Evolutionary conservation across 2,888 invertebrate species (phyloP).

Genomic region (Halictus ligatus): DNA sequence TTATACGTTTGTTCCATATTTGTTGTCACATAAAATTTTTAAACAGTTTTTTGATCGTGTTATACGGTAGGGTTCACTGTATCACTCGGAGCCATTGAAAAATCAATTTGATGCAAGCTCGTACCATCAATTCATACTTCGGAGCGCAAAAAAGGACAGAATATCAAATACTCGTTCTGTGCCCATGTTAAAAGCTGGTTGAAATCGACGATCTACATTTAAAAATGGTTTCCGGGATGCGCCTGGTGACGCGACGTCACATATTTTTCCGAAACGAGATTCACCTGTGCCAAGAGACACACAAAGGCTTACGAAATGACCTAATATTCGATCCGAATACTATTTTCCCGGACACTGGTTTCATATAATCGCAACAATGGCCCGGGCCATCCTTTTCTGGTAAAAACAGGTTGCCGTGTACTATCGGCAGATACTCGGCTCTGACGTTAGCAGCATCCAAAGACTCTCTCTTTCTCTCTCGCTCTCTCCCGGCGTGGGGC

Average conservation of each 20-base stretch:
- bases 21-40: not conserved
- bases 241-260: not conserved
- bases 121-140: not conserved
- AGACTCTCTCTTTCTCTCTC: slow-evolving; percentile 28
- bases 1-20: not conserved
- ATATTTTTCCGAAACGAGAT: slow-evolving; percentile 1
- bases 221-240: not conserved
- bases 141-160: not conserved
- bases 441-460: slow-evolving; percentile 43
- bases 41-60: not conserved
- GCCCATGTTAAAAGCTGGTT: not conserved
- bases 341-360: slow-evolving; percentile 16
- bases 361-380: slow-evolving; percentile 54
- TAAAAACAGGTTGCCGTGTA: slow-evolving; percentile 57
- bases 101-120: not conserved
- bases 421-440: slow-evolving; percentile 18
- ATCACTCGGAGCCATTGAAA: not conserved
- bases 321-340: not conserved
- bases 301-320: slow-evolving; percentile 1
- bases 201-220: not conserved
- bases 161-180: not conserved
- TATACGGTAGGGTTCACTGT: not conserved
- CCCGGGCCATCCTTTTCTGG: slow-evolving; percentile 54
- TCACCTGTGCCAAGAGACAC: slow-evolving; percentile 2
- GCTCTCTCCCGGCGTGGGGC: slow-evolving; percentile 35